Evolutionary conservation across 2,797 vertebrate species (phyloP).

Genomic region (Dallia pectoralis): DNA sequence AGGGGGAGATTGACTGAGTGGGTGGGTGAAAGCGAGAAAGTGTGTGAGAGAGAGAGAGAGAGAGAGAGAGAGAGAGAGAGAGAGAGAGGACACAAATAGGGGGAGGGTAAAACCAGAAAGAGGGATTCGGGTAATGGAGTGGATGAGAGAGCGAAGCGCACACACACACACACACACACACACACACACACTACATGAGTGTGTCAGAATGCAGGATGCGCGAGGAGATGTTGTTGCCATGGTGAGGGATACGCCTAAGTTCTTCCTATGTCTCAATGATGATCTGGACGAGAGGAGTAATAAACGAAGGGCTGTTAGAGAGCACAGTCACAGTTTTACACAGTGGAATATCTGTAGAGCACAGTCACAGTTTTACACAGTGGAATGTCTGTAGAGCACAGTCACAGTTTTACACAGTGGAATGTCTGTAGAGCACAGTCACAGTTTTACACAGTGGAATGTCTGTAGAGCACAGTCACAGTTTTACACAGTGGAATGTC

Average conservation of each 20-base stretch:
- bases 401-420: too few species aligned
- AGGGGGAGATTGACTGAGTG: constrained; percentile 3
- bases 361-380: constrained; percentile 14
- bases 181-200: constrained; percentile 8
- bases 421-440: background rate
- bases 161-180: constrained; percentile 11
- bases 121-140: constrained; percentile 4
- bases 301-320: constrained; percentile 8
- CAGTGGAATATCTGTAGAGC: constrained; percentile 5
- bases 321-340: constrained; percentile 6
- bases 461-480: too few species aligned
- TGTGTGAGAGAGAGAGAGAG: constrained; percentile 7
- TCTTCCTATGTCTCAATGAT: background rate
- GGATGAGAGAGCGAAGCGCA: constrained; percentile 18
- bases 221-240: constrained; percentile 16
- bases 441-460: too few species aligned
- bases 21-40: background rate
- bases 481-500: too few species aligned
- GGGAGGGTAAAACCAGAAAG: constrained; percentile 15
- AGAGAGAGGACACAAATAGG: constrained; percentile 15
- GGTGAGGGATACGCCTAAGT: constrained; percentile 20
- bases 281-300: background rate
- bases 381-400: background rate
- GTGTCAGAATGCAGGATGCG: constrained; percentile 19
- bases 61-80: constrained; percentile 7